These are phyloP conservation scores for Capromys pilorides DNA, from an alignment of 2,797 vertebrate genomes.

Conservation along the genomic window DNA sequence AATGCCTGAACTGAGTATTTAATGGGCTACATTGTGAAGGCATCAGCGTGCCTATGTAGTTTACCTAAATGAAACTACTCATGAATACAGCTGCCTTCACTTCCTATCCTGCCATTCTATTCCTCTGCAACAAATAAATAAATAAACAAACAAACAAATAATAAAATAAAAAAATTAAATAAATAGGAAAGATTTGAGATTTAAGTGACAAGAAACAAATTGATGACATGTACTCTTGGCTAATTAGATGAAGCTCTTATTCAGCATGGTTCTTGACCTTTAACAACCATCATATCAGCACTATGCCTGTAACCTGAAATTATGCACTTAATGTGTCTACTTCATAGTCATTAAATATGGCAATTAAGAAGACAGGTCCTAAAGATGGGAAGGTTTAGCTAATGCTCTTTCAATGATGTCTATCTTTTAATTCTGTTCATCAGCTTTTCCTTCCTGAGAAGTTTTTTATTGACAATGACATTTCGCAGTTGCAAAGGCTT, in stretches of 20 bases:
- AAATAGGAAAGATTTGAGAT: background rate
- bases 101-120: background rate
- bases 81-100: background rate
- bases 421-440: background rate
- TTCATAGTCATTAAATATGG: background rate
- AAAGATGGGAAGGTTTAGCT: background rate
- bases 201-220: constrained; percentile 47
- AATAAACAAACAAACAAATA: too few relatives aligned
- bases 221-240: background rate
- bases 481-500: background rate
- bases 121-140: background rate
- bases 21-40: background rate
- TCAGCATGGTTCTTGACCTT: constrained; percentile 31
- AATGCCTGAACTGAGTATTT: background rate
- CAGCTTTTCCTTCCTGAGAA: background rate
- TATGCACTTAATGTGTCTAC: background rate
- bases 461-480: background rate
- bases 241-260: constrained; percentile 26
- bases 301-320: background rate
- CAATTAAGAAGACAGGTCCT: background rate
- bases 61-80: background rate
- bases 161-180: too few relatives aligned
- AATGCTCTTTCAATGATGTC: background rate
- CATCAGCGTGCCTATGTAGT: background rate
- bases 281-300: background rate